Evolutionary conservation across 2,113 vertebrate genomes (phyloP).

Genomic region (Apus apus): DNA sequence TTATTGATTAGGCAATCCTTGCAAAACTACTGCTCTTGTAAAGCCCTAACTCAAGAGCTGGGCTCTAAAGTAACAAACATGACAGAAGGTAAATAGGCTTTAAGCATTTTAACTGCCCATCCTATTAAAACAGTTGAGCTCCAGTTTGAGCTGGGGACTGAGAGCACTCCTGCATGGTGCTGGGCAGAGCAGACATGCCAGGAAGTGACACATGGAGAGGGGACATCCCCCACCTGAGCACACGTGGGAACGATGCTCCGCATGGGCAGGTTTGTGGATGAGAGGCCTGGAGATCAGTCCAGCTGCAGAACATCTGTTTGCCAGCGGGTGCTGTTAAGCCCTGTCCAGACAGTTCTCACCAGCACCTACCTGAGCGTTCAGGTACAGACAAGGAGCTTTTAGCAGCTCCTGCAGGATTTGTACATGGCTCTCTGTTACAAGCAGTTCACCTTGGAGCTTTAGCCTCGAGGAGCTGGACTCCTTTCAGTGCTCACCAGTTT

Average conservation of each 20-base stretch:
- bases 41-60: background rate
- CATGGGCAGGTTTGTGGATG: no score
- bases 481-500: background rate
- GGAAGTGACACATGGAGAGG: fast-evolving
- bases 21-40: background rate
- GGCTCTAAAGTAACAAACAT: background rate
- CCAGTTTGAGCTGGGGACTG: background rate
- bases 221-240: fast-evolving
- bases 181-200: background rate
- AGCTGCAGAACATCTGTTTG: background rate
- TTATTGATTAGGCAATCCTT: background rate
- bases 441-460: background rate
- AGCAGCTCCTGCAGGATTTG: background rate
- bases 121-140: background rate
- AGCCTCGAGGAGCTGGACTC: background rate
- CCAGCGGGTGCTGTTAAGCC: no score
- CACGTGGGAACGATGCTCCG: fast-evolving
- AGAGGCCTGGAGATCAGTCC: background rate
- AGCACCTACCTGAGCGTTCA: background rate
- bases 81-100: background rate
- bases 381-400: background rate
- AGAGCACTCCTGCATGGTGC: fast-evolving
- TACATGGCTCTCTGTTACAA: background rate
- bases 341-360: background rate
- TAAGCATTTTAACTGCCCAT: background rate